Conservation (phyloP, 2,888 invertebrate species). For the Sarcophaga variegata region DNA sequence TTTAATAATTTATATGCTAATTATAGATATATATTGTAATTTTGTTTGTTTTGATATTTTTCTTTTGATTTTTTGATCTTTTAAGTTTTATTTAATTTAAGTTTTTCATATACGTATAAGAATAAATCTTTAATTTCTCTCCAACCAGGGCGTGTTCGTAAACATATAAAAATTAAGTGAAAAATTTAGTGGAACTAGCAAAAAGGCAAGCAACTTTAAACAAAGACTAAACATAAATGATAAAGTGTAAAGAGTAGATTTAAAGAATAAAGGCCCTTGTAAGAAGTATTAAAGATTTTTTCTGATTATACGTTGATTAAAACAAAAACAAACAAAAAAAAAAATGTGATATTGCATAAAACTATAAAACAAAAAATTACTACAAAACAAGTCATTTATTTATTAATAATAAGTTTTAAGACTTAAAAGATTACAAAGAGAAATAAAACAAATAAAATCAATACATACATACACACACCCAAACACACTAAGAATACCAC, state of each 20-base stretch:
- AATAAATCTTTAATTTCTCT: slow-evolving; percentile 24
- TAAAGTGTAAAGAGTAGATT: not conserved
- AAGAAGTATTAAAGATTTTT: slow-evolving; percentile 37
- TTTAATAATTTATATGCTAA: not conserved
- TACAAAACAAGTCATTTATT: slow-evolving; percentile 62
- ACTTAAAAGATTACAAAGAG: slow-evolving; percentile 56
- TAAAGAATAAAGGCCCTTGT: not conserved
- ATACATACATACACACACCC: not conserved
- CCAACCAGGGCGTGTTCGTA: not conserved
- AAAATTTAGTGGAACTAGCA: not conserved
- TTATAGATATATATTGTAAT: not conserved
- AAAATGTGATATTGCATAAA: slow-evolving; percentile 63
- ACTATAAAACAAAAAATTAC: slow-evolving; percentile 34
- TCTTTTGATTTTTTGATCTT: slow-evolving; percentile 25
- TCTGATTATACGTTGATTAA: slow-evolving; percentile 40
- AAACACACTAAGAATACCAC: not conserved
- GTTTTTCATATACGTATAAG: slow-evolving; percentile 28
- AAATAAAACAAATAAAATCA: slow-evolving; percentile 39
- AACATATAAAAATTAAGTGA: slow-evolving; percentile 10
- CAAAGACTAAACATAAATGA: not conserved
- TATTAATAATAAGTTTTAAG: slow-evolving; percentile 63
- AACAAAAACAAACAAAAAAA: slow-evolving; percentile 18
- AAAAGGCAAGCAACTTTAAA: not conserved
- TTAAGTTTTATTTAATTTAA: slow-evolving; percentile 45
- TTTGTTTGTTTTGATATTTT: slow-evolving; percentile 32